Base-by-base conservation (phyloP, 2,888 invertebrate genomes). In the Drosophila subquinaria region DNA sequence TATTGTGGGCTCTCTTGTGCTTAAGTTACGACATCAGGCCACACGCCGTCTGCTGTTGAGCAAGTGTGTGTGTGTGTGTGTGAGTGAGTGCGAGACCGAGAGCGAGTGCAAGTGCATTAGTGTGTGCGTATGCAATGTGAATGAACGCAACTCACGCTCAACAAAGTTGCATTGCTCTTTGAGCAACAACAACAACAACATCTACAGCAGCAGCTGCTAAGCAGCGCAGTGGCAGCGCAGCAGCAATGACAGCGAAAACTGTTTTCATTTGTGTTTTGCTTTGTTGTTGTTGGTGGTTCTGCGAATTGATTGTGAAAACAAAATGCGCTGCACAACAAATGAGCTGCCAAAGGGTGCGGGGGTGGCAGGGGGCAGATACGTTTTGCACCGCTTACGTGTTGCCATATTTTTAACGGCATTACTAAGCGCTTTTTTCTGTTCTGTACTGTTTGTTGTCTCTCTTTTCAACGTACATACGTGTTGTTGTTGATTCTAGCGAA, bases 381-480 rank as follows among this genome's bases (percentile, higher is more conserved):
- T 65, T 73, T 73, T 69, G 73, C 40, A 60, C 48, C 75, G 82
- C 88, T 88, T 88, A 88, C 90, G 90, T 88, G 90, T 89, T 90
- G 90, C 81, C 82, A 84, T 88, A 88, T 88, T 90, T 88, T 87
- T 88, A 88, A 90, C 79, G 70, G 77, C 77, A 88, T 88, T 88
- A 88, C 90, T 90, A 88, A 88, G 84, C 88, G 90, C 20, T 89
- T 85, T 88, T 84, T 69, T 47, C 36, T 62, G 56, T 65, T 67
- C 23, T 23, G 23, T 23, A 17, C 17, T 4, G 23, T 23, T 23
- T 62, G 52, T 65, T 67, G 63, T 61, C 61, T 56, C 27, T 64
- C 40, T 33, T 33, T 27, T 27, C 20, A 23, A 23, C 23, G 23
- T 23, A 35, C 10, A 13, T 73, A 35, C 33, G 35, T 73, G 67